Base-by-base conservation (phyloP, 2,113 vertebrate genomes). In the Ariopsis seemanni region DNA sequence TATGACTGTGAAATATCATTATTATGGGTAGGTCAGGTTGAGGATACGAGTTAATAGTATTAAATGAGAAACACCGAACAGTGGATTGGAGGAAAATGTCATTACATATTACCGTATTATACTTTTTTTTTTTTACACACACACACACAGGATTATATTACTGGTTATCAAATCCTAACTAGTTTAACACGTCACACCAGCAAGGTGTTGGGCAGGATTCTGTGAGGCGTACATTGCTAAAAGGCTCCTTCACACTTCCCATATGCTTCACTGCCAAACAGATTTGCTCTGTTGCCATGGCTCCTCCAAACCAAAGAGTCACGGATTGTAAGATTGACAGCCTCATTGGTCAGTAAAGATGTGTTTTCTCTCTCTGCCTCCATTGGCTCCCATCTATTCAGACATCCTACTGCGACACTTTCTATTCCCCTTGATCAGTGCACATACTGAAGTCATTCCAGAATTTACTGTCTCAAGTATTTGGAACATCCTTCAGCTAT, bases 221-320 rank as follows among this genome's bases (percentile, higher is more conserved):
- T 69, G 14, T 52, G 74, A 55, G 50, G 10, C 69, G 42, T 85
- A n/a, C 27, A 67, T 67, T 57, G 53, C 60, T 69, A 78, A 83
- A 82, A 53, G 80, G 27, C 77, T 84, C 14, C n/a, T 65, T 84
- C 18, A 83, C 63, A 18, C 69, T 62, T 88, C 65, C n/a, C 58
- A 27, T 77, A 71, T 82, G 63, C 63, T 77, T 67, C 48, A n/a
- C 25, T 62, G 20, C 60, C 74, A 83, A 87, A 82, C 72, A 67
- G 87, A 55, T 86, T 85, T 42, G 42, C 75, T 86, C 82, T 86
- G 89, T 88, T 88, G 89, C 87, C 85, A 90, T 90, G 85, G 89
- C 27, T 80, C 27, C 84, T 79, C 30, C 58, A 55, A 77, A 52
- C 60, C 25, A 53, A 77, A 34, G 27, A 69, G 78, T 62, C 62